Evolutionary conservation across 1,140 invertebrate species (phyloP).

Genomic region (Capitella teleta): DNA sequence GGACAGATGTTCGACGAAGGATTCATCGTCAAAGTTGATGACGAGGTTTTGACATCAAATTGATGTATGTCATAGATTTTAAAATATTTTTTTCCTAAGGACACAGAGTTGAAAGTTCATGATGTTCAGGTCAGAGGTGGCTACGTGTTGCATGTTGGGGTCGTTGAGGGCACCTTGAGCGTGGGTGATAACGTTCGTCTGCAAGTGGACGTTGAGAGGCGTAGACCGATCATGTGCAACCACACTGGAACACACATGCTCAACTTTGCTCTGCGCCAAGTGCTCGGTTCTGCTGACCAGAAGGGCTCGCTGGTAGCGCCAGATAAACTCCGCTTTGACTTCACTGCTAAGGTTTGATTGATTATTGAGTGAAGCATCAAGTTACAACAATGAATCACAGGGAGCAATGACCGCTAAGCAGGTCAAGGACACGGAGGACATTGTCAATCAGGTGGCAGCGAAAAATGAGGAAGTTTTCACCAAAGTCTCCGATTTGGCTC

Average conservation of each 20-base stretch:
- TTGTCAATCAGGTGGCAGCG: conserved; percentile 64
- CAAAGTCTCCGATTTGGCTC: conserved; percentile 67
- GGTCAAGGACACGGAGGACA: conserved; percentile 73
- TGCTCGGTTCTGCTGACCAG: conserved; percentile 87
- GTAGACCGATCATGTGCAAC: conserved; percentile 78
- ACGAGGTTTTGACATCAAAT: no score
- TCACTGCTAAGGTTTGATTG: conserved; percentile 15
- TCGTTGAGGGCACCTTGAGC: conserved; percentile 57
- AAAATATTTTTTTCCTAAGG: no score
- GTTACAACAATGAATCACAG: no score
- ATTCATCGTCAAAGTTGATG: conserved; percentile 74
- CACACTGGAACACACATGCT: conserved; percentile 97
- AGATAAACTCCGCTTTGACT: conserved; percentile 92
- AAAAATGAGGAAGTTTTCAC: conserved; percentile 78
- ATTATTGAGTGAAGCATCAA: no score
- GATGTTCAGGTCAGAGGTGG: conserved; percentile 94
- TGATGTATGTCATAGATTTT: not conserved
- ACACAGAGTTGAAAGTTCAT: conserved; percentile 81
- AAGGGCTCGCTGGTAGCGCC: conserved; percentile 96
- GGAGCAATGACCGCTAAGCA: conserved; percentile 74
- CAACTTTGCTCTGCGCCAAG: conserved; percentile 83
- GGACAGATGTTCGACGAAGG: conserved; percentile 98
- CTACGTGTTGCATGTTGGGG: conserved; percentile 80
- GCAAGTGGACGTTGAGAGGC: conserved; percentile 62
- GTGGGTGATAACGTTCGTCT: conserved; percentile 78